phyloP scores from a whole-genome alignment of 2,113 vertebrate genomes.

The Passer montanus region DNA sequence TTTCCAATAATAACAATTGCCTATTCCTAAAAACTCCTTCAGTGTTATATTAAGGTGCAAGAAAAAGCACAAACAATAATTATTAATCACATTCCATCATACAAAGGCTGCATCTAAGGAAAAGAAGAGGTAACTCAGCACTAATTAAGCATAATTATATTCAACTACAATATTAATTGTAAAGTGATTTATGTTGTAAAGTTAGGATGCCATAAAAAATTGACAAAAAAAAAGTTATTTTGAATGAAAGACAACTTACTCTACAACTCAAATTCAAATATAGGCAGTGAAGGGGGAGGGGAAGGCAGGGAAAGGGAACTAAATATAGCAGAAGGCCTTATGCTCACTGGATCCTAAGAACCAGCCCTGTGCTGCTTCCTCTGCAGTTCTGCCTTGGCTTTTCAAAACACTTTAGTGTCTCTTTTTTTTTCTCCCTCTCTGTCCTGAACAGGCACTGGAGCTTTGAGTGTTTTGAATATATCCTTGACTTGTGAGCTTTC shows the following conservation, averaged over 20 bases:
- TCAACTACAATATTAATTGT: background rate
- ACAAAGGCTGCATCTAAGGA: background rate
- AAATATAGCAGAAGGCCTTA: constrained; percentile 29
- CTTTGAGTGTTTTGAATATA: background rate
- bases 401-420: background rate
- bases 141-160: background rate
- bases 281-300: background rate
- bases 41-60: background rate
- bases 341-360: background rate
- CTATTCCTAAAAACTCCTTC: background rate
- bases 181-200: background rate
- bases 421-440: background rate
- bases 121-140: background rate
- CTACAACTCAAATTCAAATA: background rate
- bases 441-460: background rate
- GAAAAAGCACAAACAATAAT: background rate
- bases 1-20: background rate
- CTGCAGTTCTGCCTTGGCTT: background rate
- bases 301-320: background rate
- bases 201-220: background rate
- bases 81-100: background rate
- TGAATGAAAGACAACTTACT: background rate
- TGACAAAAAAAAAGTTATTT: background rate
- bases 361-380: background rate
- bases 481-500: background rate